phyloP scores from a whole-genome alignment of 2,797 vertebrate species.

The Pseudochaenichthys georgianus region DNA sequence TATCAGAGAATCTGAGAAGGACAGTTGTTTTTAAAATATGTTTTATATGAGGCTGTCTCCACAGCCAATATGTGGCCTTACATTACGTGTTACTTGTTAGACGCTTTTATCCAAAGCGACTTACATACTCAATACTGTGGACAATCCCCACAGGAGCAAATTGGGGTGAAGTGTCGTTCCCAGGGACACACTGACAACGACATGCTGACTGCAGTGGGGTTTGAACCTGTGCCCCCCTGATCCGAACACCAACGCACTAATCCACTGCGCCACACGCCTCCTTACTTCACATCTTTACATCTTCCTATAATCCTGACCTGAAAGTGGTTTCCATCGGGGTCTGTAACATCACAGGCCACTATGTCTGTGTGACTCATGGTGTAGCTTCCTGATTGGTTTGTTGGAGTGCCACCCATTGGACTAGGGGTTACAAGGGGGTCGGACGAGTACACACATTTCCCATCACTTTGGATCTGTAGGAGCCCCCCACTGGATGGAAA shows the following conservation, averaged over 20 bases:
- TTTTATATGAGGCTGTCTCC: background rate
- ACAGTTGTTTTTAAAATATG: background rate
- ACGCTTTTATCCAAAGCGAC: too few species aligned
- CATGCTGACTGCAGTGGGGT: too few species aligned
- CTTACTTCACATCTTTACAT: background rate
- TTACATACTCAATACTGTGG: too few species aligned
- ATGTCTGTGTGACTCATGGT: slow-evolving; percentile 87
- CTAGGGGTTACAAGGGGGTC: slow-evolving; percentile 34
- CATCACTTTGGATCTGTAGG: slow-evolving; percentile 87
- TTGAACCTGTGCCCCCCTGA: too few species aligned
- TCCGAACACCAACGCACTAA: too few species aligned
- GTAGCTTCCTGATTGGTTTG: slow-evolving; percentile 83
- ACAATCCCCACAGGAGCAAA: too few species aligned
- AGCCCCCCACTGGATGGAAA: slow-evolving; percentile 82
- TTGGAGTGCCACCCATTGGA: slow-evolving; percentile 26
- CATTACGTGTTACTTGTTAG: too few species aligned
- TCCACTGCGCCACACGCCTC: too few species aligned
- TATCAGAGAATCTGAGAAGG: background rate
- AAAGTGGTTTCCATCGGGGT: slow-evolving; percentile 89
- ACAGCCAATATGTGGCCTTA: background rate
- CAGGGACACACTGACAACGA: too few species aligned
- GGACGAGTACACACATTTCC: slow-evolving; percentile 85
- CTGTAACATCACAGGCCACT: slow-evolving; percentile 87
- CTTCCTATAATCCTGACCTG: slow-evolving; percentile 80
- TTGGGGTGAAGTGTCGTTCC: too few species aligned